These are phyloP conservation scores for Chloroclysta siterata DNA, from an alignment of 2,888 invertebrate species.

Conservation along the genomic window DNA sequence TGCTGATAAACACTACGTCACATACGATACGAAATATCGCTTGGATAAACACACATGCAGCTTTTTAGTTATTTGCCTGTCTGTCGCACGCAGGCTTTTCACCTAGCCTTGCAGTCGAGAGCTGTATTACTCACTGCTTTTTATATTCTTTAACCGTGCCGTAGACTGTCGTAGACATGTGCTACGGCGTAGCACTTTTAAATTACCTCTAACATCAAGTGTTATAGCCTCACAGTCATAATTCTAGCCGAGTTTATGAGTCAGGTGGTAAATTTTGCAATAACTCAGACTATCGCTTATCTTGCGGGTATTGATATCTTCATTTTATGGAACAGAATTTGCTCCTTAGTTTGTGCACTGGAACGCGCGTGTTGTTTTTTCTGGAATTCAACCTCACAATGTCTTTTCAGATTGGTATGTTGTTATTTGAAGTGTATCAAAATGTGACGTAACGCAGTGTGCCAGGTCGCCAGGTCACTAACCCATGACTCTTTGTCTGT, in stretches of 20 bases:
- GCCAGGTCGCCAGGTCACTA: too few relatives aligned
- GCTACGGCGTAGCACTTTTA: not conserved
- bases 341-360: not conserved
- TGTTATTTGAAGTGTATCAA: too few relatives aligned
- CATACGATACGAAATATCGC: too few relatives aligned
- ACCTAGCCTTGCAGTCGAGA: not conserved
- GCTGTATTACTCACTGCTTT: not conserved
- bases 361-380: too few relatives aligned
- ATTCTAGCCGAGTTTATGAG: slow-evolving; percentile 3
- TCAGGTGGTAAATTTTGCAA: slow-evolving; percentile 9
- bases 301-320: not conserved
- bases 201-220: not conserved
- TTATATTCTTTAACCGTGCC: not conserved
- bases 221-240: slow-evolving; percentile 3
- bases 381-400: too few relatives aligned
- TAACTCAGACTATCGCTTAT: slow-evolving; percentile 13
- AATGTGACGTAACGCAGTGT: too few relatives aligned
- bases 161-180: not conserved
- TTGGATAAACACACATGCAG: too few relatives aligned
- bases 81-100: not conserved
- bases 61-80: not conserved
- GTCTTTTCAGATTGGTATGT: too few relatives aligned
- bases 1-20: too few relatives aligned
- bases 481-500: too few relatives aligned
- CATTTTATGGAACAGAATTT: not conserved